Evolutionary conservation across 1,140 invertebrate species (phyloP).

Genomic region (Tigriopus japonicus): DNA sequence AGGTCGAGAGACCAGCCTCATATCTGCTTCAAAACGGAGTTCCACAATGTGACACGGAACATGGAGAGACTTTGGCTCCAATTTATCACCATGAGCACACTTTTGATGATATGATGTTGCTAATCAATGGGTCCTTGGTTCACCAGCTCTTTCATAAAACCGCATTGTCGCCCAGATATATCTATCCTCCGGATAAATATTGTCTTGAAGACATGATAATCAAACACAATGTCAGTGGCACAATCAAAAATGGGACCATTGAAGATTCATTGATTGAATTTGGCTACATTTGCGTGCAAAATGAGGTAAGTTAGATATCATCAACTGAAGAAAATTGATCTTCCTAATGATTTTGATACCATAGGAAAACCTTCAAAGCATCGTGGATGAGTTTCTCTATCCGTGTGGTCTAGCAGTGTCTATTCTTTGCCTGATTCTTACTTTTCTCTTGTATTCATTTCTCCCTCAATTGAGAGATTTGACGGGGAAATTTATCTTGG

Average conservation of each 20-base stretch:
- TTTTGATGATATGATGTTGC: conserved; percentile 1
- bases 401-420: conserved; percentile 1
- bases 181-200: not conserved
- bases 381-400: conserved; percentile 1
- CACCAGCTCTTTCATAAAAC: not conserved
- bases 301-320: not conserved
- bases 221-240: not conserved
- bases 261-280: not conserved
- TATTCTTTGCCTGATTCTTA: conserved; percentile 1
- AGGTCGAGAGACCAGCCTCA: not conserved
- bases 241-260: not conserved
- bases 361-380: not conserved
- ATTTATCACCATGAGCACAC: not conserved
- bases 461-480: conserved; percentile 7
- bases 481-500: conserved; percentile 8
- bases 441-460: conserved; percentile 7
- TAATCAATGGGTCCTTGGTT: not conserved
- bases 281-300: not conserved
- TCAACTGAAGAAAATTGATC: no score
- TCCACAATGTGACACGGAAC: not conserved
- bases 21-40: not conserved
- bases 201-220: conserved; percentile 4
- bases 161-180: not conserved
- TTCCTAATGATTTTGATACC: no score
- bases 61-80: not conserved